Evolutionary conservation across 2,113 vertebrate species (phyloP), one percentile per base, ranked within the genome.

Genomic region (Condylura cristata): DNA sequence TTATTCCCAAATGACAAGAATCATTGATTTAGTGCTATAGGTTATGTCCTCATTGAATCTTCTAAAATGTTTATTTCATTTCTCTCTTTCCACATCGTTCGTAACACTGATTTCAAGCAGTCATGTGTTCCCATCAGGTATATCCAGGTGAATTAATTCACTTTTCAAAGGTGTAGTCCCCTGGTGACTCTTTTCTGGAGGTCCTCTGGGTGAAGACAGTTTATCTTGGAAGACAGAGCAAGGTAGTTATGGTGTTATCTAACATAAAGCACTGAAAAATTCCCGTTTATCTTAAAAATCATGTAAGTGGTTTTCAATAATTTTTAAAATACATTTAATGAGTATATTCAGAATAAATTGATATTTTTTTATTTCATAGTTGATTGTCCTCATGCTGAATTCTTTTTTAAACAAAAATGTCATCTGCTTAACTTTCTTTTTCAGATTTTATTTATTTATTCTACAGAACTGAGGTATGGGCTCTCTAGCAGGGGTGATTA

Each of bases 361-460:
- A 80, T 56, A 30, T 39, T 37, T 60, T 82, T 72, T 26, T 71
- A 89, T 75, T 91, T 89, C 2, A 89, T 63, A 90, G 84, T 63
- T 56, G 46, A 87, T 81, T 85, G 75, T 37, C 26, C 76, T 86
- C 4, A 81, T 61, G 24, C 11, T 74, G 41, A 82, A 63, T 39
- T 16, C 18, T 7, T 74, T 79, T 44, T 51, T 74, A 56, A 58
- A 89, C 22, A 60, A 68, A 86, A 85, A 41, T 71, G 17, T 71
- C 3, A 74, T 41, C 85, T 89, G 8, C 13, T 37, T 72, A 70
- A 83, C 22, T 79, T 90, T 61, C 80, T n/a, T n/a, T n/a, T n/a
- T n/a, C n/a, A n/a, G n/a, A n/a, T n/a, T n/a, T n/a, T n/a, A n/a
- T n/a, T n/a, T n/a, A n/a, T n/a, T n/a, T n/a, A n/a, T n/a, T n/a